A percentile compares a stretch with the other conserved stretches of the same genome.
phyloP scores from a whole-genome alignment of 1,140 invertebrate genomes.

The Drosophila repleta region DNA sequence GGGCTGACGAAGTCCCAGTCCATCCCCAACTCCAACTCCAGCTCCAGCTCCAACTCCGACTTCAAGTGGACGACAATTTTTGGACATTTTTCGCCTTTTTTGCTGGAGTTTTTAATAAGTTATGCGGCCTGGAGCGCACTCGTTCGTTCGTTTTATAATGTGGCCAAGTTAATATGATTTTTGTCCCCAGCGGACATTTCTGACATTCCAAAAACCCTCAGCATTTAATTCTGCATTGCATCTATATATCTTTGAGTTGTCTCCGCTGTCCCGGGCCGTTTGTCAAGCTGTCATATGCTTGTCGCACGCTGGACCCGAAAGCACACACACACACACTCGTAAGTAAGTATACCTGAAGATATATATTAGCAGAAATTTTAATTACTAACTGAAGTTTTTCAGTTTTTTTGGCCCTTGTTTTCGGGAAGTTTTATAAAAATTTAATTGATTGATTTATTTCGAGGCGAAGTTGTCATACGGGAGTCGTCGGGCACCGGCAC shows the following conservation, averaged over 20 bases:
- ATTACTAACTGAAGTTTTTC: slow-evolving; percentile 60
- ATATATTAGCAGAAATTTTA: slow-evolving; percentile 83
- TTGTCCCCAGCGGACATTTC: slow-evolving; percentile 74
- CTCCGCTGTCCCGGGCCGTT: slow-evolving; percentile 62
- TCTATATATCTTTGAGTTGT: slow-evolving; percentile 3
- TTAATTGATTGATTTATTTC: slow-evolving; percentile 82
- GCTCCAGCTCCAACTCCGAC: neutral
- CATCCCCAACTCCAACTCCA: too few species aligned
- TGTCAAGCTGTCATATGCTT: slow-evolving; percentile 82
- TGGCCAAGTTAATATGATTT: slow-evolving; percentile 80
- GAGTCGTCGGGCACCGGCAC: neutral
- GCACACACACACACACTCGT: neutral
- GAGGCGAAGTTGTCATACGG: slow-evolving; percentile 48
- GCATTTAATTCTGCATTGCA: slow-evolving; percentile 46
- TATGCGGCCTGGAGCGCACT: slow-evolving; percentile 28
- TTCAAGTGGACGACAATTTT: slow-evolving; percentile 45
- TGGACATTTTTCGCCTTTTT: slow-evolving; percentile 52
- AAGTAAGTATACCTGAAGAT: slow-evolving; percentile 15
- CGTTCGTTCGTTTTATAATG: slow-evolving; percentile 65
- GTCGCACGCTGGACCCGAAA: slow-evolving; percentile 58
- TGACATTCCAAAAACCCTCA: slow-evolving; percentile 68
- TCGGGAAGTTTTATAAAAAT: slow-evolving; percentile 67
- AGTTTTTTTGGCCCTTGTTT: neutral
- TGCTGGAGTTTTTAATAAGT: slow-evolving; percentile 60
- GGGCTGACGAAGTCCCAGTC: too few species aligned